These are phyloP conservation scores for Halictus quadricinctus DNA, from an alignment of 2,888 invertebrate species.

Conservation along the genomic window DNA sequence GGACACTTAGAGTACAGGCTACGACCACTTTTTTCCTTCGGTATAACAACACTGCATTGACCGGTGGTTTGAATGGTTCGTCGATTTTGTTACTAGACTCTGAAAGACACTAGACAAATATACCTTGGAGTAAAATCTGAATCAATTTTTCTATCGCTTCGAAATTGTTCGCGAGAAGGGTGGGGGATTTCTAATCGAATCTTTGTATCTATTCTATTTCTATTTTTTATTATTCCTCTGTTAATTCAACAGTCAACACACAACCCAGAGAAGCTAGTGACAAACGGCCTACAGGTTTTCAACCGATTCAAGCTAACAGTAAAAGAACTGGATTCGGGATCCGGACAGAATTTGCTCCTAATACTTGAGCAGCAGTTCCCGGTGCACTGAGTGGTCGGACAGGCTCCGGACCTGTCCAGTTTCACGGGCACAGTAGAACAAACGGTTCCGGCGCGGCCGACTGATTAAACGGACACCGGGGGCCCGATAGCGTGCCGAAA, in stretches of 20 bases:
- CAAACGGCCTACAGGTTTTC: background rate
- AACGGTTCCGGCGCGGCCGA: background rate
- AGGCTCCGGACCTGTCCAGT: background rate
- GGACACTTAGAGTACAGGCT: background rate
- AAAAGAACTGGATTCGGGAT: background rate
- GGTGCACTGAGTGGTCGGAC: background rate
- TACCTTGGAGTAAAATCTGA: background rate
- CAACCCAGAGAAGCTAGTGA: background rate
- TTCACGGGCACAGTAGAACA: background rate
- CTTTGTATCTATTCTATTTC: too few species aligned
- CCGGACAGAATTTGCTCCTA: background rate
- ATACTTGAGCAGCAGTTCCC: background rate
- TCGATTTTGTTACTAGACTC: background rate
- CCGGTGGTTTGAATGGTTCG: background rate
- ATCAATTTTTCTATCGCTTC: background rate
- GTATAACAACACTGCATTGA: background rate
- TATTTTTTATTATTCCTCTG: background rate
- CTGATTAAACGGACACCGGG: background rate
- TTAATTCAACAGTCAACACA: background rate
- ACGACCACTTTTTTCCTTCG: background rate
- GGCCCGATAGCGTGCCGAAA: background rate
- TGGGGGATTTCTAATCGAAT: background rate
- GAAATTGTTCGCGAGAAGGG: background rate
- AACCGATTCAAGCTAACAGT: background rate
- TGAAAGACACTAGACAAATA: background rate